Evolutionary conservation across 2,113 vertebrate genomes (phyloP), one percentile per base, ranked within the genome.

Genomic region (Psettodes erumei): DNA sequence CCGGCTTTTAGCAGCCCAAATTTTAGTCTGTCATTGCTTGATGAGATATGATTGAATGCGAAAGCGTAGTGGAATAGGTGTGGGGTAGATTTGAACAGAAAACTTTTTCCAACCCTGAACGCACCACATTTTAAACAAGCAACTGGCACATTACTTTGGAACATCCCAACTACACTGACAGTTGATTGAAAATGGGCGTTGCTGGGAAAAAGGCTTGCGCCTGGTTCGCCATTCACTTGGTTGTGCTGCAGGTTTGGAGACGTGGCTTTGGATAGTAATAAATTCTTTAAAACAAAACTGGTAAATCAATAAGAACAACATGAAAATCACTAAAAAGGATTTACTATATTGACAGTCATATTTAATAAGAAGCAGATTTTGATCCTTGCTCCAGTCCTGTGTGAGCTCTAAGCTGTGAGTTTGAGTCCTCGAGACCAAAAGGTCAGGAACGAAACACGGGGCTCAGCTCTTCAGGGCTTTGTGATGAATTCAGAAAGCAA

Each of bases 21-120:
- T 69, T 76, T 72, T 33, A 27, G 3, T 38, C 32, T 19, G 15
- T 51, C 55, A 68, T 54, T 40, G 25, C 47, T 50, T 35, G 6
- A 19, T 58, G 53, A 61, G 30, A 74, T 54, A 6, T 9, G 13
- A n/a, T 64, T 65, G 28, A 59, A 62, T n/a, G 59, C 16, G 27
- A 50, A 65, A 60, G 27, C 12, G 11, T 1, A 35, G 8, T n/a
- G n/a, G 27, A 19, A n/a, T 21, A n/a, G n/a, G 45, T n/a, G 4
- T 40, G 9, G 38, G 27, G 30, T 28, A 38, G 11, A 21, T 50
- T n/a, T 38, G 8, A 61, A 4, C 18, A 51, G 25, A 12, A 56
- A 56, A 33, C n/a, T 47, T 21, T 19, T 51, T 28, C 16, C 5
- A 9, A 2, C 13, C 33, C 19, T 6, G 40, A 10, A 8, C 23